Base-by-base conservation (phyloP, 1,140 invertebrate species). In the Drosophila setifemur region DNA sequence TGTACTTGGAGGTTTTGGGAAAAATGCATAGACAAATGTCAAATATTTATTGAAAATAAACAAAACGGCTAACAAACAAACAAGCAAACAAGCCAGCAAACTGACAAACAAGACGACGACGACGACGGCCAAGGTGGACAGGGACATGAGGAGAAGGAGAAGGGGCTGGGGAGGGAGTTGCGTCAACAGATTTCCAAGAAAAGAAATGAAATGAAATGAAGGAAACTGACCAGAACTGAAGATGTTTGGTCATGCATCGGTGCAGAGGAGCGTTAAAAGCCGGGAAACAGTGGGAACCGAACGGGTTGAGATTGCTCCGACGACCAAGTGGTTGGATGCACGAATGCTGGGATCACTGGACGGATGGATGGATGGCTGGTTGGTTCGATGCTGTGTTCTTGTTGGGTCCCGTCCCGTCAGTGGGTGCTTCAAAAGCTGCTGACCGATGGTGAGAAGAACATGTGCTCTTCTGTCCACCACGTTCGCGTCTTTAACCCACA, bases 41-140 rank as follows among this genome's bases (percentile, higher is more conserved):
- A 85, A 85, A 85, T 85, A 85, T 85, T 85, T 85, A 85, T 85
- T 85, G 76, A 87, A 85, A 81, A 86, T 76, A 79, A 85, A 85
- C 81, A 86, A 57, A 43, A 57, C 70, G 33, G 29, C 63, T 78
- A 78, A 83, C 75, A 79, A 74, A 81, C 73, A 37, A 37, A n/a
- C 29, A 31, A 31, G 11, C 14, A 79, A 85, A 86, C 29, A 31
- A 31, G 11, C 14, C 79, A 85, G 79, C 79, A 85, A 86, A 72
- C 79, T 67, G 76, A 85, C 79, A 85, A 85, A 86, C 81, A 85
- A 72, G 79, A 61, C 68, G 69, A 52, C 52, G 66, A 60, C 42
- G 61, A 53, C 52, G 48, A 40, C 7, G n/a, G 42, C 14, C 12
- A 37, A 26, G 39, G 11, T 29, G 61, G 26, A 43, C 29, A 14